These are phyloP conservation scores for Ageneiosus marmoratus DNA, from an alignment of 2,113 vertebrate species.

Conservation along the genomic window DNA sequence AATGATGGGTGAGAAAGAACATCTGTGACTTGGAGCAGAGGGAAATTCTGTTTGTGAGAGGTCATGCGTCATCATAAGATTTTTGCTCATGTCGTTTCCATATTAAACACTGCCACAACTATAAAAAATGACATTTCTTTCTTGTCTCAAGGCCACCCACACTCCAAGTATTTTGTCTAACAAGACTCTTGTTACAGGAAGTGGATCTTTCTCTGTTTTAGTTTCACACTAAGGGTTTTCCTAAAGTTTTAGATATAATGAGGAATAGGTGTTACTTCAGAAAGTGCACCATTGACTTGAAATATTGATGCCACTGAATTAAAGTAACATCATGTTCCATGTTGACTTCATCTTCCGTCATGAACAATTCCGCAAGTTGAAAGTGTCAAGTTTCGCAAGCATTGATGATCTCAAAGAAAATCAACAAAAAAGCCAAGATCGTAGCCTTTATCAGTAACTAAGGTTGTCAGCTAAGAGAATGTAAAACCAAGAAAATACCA, in stretches of 20 bases:
- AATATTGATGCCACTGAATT: constrained; percentile 2
- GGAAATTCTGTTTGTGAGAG: constrained; percentile 40
- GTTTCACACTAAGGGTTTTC: background rate
- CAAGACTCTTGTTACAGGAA: background rate
- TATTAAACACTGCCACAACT: constrained; percentile 57
- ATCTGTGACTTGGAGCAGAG: constrained; percentile 14
- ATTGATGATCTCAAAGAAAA: constrained; percentile 59
- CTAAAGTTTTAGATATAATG: background rate
- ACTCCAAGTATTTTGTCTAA: constrained; percentile 10
- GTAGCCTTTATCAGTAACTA: constrained; percentile 53
- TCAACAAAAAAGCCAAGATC: constrained; percentile 55
- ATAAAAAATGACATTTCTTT: constrained; percentile 64
- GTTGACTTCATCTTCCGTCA: background rate
- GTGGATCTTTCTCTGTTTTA: background rate
- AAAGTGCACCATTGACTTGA: background rate
- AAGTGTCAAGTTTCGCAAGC: constrained; percentile 56
- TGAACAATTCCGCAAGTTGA: constrained; percentile 33
- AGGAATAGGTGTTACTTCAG: background rate
- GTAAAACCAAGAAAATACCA: constrained; percentile 55
- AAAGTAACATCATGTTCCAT: background rate
- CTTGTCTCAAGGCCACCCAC: constrained; percentile 41
- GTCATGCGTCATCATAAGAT: constrained; percentile 44
- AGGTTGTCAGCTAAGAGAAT: constrained; percentile 66
- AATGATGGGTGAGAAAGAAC: constrained; percentile 26
- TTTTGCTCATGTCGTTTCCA: constrained; percentile 63